Conservation (phyloP, 2,797 vertebrate genomes). For the Lithobates sylvaticus region DNA sequence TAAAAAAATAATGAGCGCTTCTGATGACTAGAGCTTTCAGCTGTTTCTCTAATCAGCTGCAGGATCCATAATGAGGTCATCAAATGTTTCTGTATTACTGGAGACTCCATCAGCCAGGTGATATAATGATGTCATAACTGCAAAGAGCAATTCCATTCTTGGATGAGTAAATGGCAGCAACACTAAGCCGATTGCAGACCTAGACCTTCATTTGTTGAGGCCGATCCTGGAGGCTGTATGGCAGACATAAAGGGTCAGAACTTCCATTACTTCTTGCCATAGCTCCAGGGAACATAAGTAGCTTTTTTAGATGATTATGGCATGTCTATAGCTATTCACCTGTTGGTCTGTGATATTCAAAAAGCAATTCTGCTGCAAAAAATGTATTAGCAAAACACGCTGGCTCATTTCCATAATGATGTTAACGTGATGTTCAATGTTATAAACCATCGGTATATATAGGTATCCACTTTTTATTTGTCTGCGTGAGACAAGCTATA, state of each 20-base stretch:
- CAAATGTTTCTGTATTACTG: constrained; percentile 11
- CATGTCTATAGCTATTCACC: background rate
- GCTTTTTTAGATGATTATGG: constrained; percentile 5
- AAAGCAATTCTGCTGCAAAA: background rate
- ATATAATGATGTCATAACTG: constrained; percentile 29
- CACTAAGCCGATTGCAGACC: background rate
- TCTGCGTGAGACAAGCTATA: too few relatives aligned
- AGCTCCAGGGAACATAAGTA: background rate
- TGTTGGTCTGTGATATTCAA: background rate
- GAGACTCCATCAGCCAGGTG: constrained; percentile 23
- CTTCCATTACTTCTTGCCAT: background rate
- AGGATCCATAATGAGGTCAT: constrained; percentile 21
- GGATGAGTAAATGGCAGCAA: background rate
- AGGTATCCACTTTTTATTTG: background rate
- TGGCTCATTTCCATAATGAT: background rate
- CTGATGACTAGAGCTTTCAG: background rate
- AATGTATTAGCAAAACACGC: background rate
- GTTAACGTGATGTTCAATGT: background rate
- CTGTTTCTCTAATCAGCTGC: constrained; percentile 30
- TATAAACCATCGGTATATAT: background rate
- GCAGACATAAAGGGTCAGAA: constrained; percentile 1
- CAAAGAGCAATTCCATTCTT: constrained; percentile 13
- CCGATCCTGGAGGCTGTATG: background rate
- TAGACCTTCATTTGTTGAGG: background rate
- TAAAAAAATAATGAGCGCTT: too few relatives aligned